These are phyloP conservation scores for Urechis unicinctus DNA, from an alignment of 2,888 invertebrate genomes.

Conservation along the genomic window DNA sequence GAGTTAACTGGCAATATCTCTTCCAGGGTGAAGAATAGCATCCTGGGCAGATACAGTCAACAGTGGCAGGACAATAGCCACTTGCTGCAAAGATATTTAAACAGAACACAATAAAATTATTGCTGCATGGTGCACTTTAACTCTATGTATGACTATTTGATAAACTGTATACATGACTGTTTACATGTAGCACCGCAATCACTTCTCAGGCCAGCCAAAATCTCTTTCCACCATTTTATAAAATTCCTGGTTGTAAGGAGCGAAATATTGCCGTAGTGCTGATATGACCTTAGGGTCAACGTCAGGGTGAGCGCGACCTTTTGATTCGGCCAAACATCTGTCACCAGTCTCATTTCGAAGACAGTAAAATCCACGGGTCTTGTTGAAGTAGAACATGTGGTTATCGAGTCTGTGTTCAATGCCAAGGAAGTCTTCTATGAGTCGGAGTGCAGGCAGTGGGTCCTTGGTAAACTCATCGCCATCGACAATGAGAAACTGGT, in stretches of 20 bases:
- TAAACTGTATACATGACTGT: too few relatives aligned
- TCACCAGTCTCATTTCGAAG: conserved; percentile 57
- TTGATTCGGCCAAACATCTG: conserved; percentile 84
- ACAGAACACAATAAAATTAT: too few relatives aligned
- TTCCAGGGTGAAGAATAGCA: too few relatives aligned
- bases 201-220: background rate
- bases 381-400: conserved; percentile 92
- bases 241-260: background rate
- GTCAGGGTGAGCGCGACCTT: conserved; percentile 75
- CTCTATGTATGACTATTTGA: too few relatives aligned
- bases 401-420: conserved; percentile 30
- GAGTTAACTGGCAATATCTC: too few relatives aligned
- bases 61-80: too few relatives aligned
- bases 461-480: conserved; percentile 38
- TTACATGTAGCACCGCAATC: too few relatives aligned
- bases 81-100: too few relatives aligned
- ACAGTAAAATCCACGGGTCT: conserved; percentile 95
- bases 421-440: conserved; percentile 39
- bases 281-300: conserved; percentile 65
- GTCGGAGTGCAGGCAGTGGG: conserved; percentile 34
- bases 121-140: too few relatives aligned
- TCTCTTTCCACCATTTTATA: background rate
- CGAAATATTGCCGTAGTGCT: conserved; percentile 11
- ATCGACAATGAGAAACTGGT: conserved; percentile 89
- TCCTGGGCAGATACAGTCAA: too few relatives aligned